phyloP scores from a whole-genome alignment of 2,113 vertebrate genomes.

The Prionailurus viverrinus region DNA sequence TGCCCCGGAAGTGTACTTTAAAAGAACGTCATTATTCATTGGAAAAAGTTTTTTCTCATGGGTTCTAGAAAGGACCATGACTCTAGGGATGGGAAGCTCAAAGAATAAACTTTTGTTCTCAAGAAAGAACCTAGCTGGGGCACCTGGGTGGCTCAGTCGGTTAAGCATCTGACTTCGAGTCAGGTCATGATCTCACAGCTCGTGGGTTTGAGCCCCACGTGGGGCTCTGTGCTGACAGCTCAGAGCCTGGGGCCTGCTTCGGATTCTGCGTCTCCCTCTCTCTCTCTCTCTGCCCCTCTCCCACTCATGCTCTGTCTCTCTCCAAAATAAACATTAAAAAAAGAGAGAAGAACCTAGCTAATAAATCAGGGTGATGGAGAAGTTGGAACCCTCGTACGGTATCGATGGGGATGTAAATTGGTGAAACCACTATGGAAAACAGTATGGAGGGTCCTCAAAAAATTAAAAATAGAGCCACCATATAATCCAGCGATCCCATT shows the following conservation, averaged over 20 bases:
- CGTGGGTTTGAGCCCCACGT: no score
- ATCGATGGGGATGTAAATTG: not conserved
- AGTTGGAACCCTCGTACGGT: not conserved
- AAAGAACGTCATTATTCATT: not conserved
- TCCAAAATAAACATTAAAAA: no score
- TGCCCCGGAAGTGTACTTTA: not conserved
- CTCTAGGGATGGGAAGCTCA: not conserved
- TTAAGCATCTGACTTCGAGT: no score
- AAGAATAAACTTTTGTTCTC: not conserved
- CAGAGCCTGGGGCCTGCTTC: no score
- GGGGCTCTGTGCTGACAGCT: no score
- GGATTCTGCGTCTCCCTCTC: no score
- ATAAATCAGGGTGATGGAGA: not conserved
- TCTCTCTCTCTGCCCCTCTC: no score
- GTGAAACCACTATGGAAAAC: not conserved
- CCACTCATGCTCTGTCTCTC: no score
- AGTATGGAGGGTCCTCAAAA: no score
- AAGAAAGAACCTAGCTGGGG: not conserved
- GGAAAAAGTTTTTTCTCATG: not conserved
- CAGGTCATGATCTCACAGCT: no score
- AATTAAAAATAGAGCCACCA: not conserved
- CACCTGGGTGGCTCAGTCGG: no score
- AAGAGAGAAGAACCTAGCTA: not conserved
- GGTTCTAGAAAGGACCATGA: not conserved
- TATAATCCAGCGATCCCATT: not conserved